Evolutionary conservation across 2,797 vertebrate species (phyloP).

Genomic region (Enteromius thamalakanensis): DNA sequence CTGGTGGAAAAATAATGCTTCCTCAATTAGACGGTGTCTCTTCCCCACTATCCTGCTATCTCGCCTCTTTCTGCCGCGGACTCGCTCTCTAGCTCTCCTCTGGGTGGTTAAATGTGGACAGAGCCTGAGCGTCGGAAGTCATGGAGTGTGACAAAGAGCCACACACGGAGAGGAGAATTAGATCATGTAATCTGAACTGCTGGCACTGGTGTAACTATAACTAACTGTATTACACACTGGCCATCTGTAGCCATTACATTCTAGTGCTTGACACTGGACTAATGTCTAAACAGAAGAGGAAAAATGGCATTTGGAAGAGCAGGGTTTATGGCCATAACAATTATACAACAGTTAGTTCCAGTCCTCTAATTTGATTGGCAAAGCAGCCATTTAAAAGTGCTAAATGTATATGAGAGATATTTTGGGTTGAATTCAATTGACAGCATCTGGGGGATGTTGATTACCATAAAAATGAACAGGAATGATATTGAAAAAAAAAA

Average conservation of each 20-base stretch:
- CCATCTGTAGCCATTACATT: slow-evolving; percentile 72
- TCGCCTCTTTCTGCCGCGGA: not conserved
- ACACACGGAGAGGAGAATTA: slow-evolving; percentile 66
- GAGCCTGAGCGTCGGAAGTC: slow-evolving; percentile 38
- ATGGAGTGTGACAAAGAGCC: slow-evolving; percentile 63
- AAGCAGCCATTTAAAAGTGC: not conserved
- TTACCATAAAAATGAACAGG: not conserved
- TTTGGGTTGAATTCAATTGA: not conserved
- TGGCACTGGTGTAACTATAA: slow-evolving; percentile 78
- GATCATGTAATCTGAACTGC: slow-evolving; percentile 81
- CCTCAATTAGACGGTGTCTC: slow-evolving; percentile 65
- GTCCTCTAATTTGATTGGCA: slow-evolving; percentile 24
- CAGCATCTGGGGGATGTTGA: not conserved
- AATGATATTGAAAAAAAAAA: not conserved
- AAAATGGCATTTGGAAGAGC: slow-evolving; percentile 27
- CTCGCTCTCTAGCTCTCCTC: slow-evolving; percentile 50
- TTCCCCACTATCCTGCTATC: slow-evolving; percentile 50
- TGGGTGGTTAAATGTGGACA: slow-evolving; percentile 67
- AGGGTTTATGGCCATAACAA: slow-evolving; percentile 23
- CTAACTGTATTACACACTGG: slow-evolving; percentile 80
- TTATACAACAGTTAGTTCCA: slow-evolving; percentile 40
- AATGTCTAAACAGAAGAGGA: slow-evolving; percentile 4
- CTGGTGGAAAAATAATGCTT: slow-evolving; percentile 72
- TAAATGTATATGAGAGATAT: not conserved
- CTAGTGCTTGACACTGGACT: not conserved